Percentiles rank a stretch among this genome's conserved stretches.
Conservation (phyloP, 2,888 invertebrate species). For the Tigriopus californicus region DNA sequence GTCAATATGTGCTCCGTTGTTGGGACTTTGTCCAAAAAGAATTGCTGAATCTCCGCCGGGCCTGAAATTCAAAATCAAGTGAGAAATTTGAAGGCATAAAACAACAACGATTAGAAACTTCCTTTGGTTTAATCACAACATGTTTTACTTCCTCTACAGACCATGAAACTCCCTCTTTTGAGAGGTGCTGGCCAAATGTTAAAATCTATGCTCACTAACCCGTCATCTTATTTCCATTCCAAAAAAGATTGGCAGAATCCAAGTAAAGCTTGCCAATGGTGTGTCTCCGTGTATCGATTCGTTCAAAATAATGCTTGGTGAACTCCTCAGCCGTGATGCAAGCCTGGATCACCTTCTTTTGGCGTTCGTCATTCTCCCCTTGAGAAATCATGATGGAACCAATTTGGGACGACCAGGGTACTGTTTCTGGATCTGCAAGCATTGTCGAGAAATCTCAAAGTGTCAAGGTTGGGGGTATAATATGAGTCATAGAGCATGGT, state of each 20-base stretch:
- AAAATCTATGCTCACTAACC: slow-evolving; percentile 29
- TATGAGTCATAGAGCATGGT: too few species aligned
- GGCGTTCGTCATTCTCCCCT: too few species aligned
- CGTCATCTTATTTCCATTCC: slow-evolving; percentile 74
- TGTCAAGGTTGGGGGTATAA: too few species aligned
- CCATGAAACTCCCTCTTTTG: too few species aligned
- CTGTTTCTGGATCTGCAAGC: too few species aligned
- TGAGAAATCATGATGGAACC: too few species aligned
- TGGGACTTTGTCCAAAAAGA: slow-evolving; percentile 63
- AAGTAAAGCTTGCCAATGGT: slow-evolving; percentile 53
- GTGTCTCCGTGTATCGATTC: slow-evolving; percentile 15
- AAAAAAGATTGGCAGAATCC: slow-evolving; percentile 61
- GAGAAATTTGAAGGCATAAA: not conserved
- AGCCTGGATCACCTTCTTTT: not conserved
- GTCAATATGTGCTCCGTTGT: slow-evolving; percentile 52
- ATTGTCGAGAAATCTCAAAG: too few species aligned
- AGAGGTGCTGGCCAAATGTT: too few species aligned
- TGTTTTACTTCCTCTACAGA: too few species aligned
- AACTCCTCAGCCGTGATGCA: slow-evolving; percentile 1
- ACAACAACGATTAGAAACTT: not conserved
- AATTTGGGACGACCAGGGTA: too few species aligned
- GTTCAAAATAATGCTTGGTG: not conserved
- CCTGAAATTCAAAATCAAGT: not conserved
- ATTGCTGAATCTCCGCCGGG: slow-evolving; percentile 56
- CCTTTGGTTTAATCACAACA: not conserved